A percentile compares a stretch with the other conserved stretches of the same genome.
phyloP scores from a whole-genome alignment of 2,888 invertebrate genomes.

The Limenitis camilla region DNA sequence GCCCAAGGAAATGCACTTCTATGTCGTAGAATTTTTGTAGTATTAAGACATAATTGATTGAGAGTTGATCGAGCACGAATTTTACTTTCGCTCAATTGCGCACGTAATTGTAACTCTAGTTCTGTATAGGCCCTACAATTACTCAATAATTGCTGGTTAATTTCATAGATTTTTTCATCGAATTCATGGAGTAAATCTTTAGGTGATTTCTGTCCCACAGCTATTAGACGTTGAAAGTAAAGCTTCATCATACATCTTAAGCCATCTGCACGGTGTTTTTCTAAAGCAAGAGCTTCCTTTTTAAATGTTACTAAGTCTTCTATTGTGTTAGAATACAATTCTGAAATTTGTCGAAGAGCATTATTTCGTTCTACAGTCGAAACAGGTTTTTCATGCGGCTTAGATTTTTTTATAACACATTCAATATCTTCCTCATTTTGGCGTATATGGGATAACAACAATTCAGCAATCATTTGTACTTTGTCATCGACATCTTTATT shows the following conservation, averaged over 20 bases:
- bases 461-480: slow-evolving; percentile 41
- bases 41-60: slow-evolving; percentile 45
- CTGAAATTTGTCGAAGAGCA: slow-evolving; percentile 34
- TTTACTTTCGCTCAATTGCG: slow-evolving; percentile 40
- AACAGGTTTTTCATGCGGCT: slow-evolving; percentile 20
- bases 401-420: slow-evolving; percentile 34
- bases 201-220: slow-evolving; percentile 43
- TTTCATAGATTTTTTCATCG: slow-evolving; percentile 50
- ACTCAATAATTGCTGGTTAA: slow-evolving; percentile 58
- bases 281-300: slow-evolving; percentile 40
- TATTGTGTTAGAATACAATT: slow-evolving; percentile 32
- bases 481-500: slow-evolving; percentile 43
- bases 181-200: slow-evolving; percentile 52
- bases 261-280: slow-evolving; percentile 48
- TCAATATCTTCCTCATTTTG: slow-evolving; percentile 43
- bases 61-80: slow-evolving; percentile 38
- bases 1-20: slow-evolving; percentile 30
- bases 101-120: slow-evolving; percentile 43
- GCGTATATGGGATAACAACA: slow-evolving; percentile 40
- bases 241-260: slow-evolving; percentile 43
- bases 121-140: slow-evolving; percentile 51
- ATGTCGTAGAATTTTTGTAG: slow-evolving; percentile 26
- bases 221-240: slow-evolving; percentile 45
- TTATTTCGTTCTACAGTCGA: slow-evolving; percentile 29
- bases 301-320: slow-evolving; percentile 41